A percentile compares a stretch with the other conserved stretches of the same genome.
phyloP scores from a whole-genome alignment of 64 coral and sea anemone species.

The Catalaphyllia jardinei region DNA sequence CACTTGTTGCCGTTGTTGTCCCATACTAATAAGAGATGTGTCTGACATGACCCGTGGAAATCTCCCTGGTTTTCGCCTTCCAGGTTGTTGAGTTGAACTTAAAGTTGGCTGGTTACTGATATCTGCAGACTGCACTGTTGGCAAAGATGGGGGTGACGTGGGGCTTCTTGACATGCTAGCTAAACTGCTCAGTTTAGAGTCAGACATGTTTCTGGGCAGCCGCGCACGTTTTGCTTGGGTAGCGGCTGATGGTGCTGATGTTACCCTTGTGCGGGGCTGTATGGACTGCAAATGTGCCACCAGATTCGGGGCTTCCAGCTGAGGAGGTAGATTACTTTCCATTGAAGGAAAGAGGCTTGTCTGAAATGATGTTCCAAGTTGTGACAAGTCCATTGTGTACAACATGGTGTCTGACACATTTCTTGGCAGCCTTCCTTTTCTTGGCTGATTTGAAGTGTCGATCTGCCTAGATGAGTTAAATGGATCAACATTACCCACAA shows the following conservation, averaged over 20 bases:
- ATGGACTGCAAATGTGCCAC: slow-evolving; percentile 86
- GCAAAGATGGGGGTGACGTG: slow-evolving; percentile 26
- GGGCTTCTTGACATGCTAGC: slow-evolving; percentile 46
- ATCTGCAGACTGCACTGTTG: background rate
- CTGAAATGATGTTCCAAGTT: slow-evolving; percentile 68
- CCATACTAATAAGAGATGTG: slow-evolving; percentile 70
- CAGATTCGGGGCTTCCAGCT: slow-evolving; percentile 82
- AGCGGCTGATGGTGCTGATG: slow-evolving; percentile 25
- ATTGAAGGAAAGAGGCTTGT: slow-evolving; percentile 66
- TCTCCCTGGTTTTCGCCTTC: slow-evolving; percentile 61
- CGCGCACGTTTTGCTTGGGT: slow-evolving; percentile 70
- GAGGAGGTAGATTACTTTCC: slow-evolving; percentile 72
- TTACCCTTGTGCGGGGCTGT: slow-evolving; percentile 38
- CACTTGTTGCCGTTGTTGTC: slow-evolving; percentile 26
- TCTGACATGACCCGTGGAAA: slow-evolving; percentile 91
- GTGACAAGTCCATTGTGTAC: slow-evolving; percentile 82
- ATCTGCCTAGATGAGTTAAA: slow-evolving; percentile 24
- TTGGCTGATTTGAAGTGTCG: slow-evolving; percentile 9
- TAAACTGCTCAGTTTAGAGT: slow-evolving; percentile 79
- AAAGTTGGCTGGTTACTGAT: slow-evolving; percentile 8
- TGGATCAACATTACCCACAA: slow-evolving; percentile 4
- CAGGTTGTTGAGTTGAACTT: background rate
- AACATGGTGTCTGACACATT: slow-evolving; percentile 88
- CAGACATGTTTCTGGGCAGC: slow-evolving; percentile 91
- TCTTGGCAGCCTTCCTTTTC: slow-evolving; percentile 58